Base-by-base conservation (phyloP, 2,888 invertebrate species). In the Endotricha flammealis region DNA sequence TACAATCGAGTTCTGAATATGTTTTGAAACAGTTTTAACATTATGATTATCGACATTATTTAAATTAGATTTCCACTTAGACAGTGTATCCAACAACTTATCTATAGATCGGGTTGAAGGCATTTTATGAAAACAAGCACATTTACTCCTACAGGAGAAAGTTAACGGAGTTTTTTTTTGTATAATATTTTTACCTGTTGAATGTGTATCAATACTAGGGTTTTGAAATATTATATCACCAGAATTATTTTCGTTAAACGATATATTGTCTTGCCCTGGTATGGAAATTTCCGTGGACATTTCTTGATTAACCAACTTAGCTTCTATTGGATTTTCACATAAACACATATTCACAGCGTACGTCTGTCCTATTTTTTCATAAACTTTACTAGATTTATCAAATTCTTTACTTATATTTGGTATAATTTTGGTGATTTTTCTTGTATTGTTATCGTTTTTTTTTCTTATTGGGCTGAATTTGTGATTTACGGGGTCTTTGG, bases 41-140 rank as follows among this genome's bases (percentile, higher is more conserved):
- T n/a, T n/a, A n/a, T n/a, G n/a, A n/a, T n/a, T n/a, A n/a, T n/a
- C n/a, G n/a, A n/a, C n/a, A n/a, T n/a, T 16, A 4, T 20, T 20
- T 32, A 64, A 44, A 37, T 68, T 59, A 46, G 37, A 47, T 46
- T 70, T 70, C 67, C 64, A 68, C 41, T 67, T 63, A 1, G 48
- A 39, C 42, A 82, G 64, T 8, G 55, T 68, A 34, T 68, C 57
- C 29, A 85, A 54, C 33, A 83, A 57, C 39, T 65, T 64, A 44
- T 83, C 71, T 40, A 85, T 64, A 2, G 85, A 85, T 23, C 68
- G 66, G 37, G 61, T 74, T 29, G 85, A 85, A 20, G 83, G 83
- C 3, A 57, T 39, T 58, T 73, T 80, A 50, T 74, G 62, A 42
- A 83, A 78, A 62, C 85, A 83, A 39, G 48, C 50, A 46, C 69